These are phyloP conservation scores for Enteromius unitaeniatus DNA, from an alignment of 2,797 vertebrate genomes.

Conservation along the genomic window DNA sequence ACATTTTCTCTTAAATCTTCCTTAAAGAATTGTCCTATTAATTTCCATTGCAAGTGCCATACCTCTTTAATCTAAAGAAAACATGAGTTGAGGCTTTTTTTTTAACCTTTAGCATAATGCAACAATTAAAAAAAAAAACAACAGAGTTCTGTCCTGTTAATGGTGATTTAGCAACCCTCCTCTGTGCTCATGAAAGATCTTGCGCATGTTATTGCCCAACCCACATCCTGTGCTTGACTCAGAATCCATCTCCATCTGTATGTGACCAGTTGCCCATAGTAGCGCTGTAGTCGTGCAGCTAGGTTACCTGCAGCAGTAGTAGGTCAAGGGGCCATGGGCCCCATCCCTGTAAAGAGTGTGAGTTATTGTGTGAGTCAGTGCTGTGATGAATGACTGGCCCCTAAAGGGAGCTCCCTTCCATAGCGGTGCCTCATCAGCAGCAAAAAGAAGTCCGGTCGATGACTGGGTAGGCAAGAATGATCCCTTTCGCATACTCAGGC, in stretches of 20 bases:
- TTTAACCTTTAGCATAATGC: too few relatives aligned
- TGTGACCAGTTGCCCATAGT: background rate
- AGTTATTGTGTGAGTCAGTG: constrained; percentile 44
- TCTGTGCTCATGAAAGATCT: constrained; percentile 15
- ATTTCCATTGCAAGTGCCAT: background rate
- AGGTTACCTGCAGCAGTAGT: constrained; percentile 35
- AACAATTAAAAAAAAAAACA: background rate
- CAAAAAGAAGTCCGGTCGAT: constrained; percentile 56
- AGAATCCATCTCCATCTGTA: background rate
- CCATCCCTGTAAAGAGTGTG: constrained; percentile 45
- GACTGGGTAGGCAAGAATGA: constrained; percentile 62
- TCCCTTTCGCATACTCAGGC: constrained; percentile 68
- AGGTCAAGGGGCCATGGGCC: constrained; percentile 32
- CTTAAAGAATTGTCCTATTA: background rate
- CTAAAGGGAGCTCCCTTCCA: constrained; percentile 51
- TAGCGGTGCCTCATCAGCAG: constrained; percentile 51
- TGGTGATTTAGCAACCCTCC: constrained; percentile 13
- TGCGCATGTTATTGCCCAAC: constrained; percentile 22
- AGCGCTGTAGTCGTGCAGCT: background rate
- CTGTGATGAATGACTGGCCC: constrained; percentile 53
- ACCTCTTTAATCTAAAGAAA: background rate
- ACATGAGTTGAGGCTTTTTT: background rate
- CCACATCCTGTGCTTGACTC: constrained; percentile 27
- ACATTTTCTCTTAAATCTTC: background rate
- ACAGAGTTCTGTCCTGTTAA: background rate